Evolutionary conservation across 2,888 invertebrate genomes (phyloP).

Genomic region (Agriotes lineatus): DNA sequence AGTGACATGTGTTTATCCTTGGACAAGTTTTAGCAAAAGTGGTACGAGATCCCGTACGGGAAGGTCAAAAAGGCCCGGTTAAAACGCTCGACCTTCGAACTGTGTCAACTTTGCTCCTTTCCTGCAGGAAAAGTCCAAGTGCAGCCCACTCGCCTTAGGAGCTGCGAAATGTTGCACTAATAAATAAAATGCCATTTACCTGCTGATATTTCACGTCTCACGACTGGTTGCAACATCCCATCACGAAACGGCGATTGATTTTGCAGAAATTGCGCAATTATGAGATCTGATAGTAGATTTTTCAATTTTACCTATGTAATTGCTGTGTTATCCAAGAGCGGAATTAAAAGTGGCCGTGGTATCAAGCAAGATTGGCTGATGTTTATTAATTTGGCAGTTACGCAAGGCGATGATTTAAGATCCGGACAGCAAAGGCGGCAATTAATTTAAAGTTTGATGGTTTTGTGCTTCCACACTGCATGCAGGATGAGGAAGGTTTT

Average conservation of each 20-base stretch:
- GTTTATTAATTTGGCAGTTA: too few relatives aligned
- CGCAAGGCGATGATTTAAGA: too few relatives aligned
- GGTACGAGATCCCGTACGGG: background rate
- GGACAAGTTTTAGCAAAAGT: background rate
- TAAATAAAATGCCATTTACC: constrained; percentile 5
- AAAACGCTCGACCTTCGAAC: background rate
- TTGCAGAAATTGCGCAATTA: background rate
- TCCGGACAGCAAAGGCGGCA: too few relatives aligned
- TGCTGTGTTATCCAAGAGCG: too few relatives aligned
- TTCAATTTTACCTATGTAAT: background rate
- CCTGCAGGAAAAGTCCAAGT: background rate
- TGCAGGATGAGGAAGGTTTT: too few relatives aligned
- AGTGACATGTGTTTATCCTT: too few relatives aligned
- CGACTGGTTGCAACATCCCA: constrained; percentile 11
- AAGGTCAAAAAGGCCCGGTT: background rate
- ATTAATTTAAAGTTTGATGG: too few relatives aligned
- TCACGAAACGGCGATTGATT: background rate
- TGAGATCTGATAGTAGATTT: background rate
- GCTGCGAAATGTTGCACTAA: constrained; percentile 2
- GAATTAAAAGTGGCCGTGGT: too few relatives aligned
- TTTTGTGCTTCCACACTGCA: too few relatives aligned
- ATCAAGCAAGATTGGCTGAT: too few relatives aligned
- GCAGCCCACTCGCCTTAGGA: background rate
- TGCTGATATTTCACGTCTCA: constrained; percentile 25
- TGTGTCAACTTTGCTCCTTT: background rate